Percentiles rank a stretch among this genome's conserved stretches.
Conservation (phyloP, 2,888 invertebrate genomes). For the Priocnemis perturbator region DNA sequence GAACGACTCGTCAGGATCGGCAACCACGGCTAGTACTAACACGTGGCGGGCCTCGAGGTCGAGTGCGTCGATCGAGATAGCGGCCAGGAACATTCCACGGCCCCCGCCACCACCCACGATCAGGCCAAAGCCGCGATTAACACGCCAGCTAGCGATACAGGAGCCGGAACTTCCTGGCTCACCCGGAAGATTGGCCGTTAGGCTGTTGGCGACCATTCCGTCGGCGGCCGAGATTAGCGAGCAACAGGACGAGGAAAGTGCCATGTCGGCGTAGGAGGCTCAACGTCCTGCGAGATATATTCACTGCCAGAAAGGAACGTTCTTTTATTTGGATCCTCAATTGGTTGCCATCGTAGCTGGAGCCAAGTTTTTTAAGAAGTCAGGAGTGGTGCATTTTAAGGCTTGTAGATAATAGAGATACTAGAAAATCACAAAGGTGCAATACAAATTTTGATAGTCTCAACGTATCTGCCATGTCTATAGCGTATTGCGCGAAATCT, state of each 20-base stretch:
- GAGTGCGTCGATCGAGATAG: constrained; percentile 81
- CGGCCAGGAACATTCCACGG: constrained; percentile 64
- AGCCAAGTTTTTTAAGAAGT: no score
- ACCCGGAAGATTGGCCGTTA: constrained; percentile 77
- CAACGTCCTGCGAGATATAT: no score
- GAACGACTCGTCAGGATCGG: constrained; percentile 93
- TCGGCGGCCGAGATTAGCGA: constrained; percentile 85
- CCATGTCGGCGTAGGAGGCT: neutral
- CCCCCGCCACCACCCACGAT: constrained; percentile 40
- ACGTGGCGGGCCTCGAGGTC: constrained; percentile 93
- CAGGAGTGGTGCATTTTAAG: no score
- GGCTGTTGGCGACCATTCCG: constrained; percentile 84
- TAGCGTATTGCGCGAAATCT: no score
- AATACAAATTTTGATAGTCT: no score
- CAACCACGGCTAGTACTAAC: constrained; percentile 91
- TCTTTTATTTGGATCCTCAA: no score
- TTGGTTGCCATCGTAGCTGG: no score
- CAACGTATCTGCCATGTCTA: no score
- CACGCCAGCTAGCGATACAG: constrained; percentile 87
- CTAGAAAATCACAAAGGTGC: no score
- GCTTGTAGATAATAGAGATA: no score
- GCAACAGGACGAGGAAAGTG: constrained; percentile 80
- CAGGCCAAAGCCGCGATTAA: constrained; percentile 83
- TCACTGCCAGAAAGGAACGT: no score
- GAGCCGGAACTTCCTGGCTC: constrained; percentile 84